Base-by-base conservation (phyloP, 2,797 vertebrate genomes). In the Loris lydekkerianus region DNA sequence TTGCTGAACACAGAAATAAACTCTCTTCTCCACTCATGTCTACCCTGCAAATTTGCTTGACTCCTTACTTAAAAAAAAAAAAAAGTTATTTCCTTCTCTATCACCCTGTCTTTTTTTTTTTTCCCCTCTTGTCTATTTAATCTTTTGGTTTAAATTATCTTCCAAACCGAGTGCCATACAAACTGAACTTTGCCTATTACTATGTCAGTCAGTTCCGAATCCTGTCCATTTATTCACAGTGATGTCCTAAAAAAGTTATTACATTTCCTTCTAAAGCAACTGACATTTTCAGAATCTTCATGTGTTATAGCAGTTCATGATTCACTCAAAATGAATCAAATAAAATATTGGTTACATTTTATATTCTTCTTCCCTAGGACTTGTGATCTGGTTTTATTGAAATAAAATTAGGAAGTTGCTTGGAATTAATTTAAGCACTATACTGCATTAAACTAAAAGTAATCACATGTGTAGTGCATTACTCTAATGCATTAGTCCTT, bases 371-470 rank as follows among this genome's bases (percentile, higher is more conserved):
- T 94, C 75, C 63, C 60, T 84, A 37, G 87, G 69, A 95, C 83
- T 97, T 96, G 87, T 53, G 70, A 92, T 96, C 61, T 96, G 58
- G 87, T 88, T 96, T 78, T 95, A 84, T 70, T 94, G 70, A 97
- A 94, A 97, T 96, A 97, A 96, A 96, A 96, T 96, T 96, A 98
- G 83, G 80, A 98, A 96, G 86, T 91, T 90, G 75, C 73, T 97
- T 96, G 81, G 86, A 97, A 97, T 97, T 97, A 97, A 97, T 97
- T 97, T 96, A 92, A 96, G 69, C 91, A 93, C 87, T 96, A 77
- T 88, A 46, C 70, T 91, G 49, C 94, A 95, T 96, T 95, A 95
- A 58, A 63, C 73, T 93, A 95, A 96, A 94, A 97, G 91, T 96
- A 96, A 95, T 97, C 96, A 91, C 85, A 94, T 91, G 76, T 95